phyloP scores from a whole-genome alignment of 2,797 vertebrate genomes.

The Cossypha heuglini region DNA sequence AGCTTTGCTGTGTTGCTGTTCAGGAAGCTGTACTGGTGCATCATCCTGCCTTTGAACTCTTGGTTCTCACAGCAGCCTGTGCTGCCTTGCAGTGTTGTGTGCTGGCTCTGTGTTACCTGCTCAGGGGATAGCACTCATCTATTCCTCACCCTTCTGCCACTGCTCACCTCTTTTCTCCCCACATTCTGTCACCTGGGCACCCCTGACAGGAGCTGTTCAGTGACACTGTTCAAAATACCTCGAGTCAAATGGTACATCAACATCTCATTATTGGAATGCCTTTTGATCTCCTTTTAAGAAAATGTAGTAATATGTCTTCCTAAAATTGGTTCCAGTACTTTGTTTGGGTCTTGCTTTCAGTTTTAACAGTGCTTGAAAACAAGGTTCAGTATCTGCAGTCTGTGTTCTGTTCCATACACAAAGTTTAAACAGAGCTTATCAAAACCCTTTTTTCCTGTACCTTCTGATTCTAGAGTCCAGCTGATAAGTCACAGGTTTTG shows the following conservation, averaged over 20 bases:
- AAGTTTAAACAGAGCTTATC: not conserved
- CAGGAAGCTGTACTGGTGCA: not conserved
- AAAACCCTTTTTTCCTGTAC: not conserved
- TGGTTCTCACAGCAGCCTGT: not conserved
- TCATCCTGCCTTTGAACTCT: not conserved
- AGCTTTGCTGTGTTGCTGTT: not conserved
- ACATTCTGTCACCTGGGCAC: not conserved
- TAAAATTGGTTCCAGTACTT: not conserved
- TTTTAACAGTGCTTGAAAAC: not conserved
- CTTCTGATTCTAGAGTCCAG: not conserved
- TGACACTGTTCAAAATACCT: not conserved
- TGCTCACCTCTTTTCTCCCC: not conserved
- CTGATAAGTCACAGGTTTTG: not conserved
- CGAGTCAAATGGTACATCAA: not conserved
- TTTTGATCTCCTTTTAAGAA: not conserved
- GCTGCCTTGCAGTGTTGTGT: not conserved
- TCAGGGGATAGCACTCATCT: accelerated
- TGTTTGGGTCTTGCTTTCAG: not conserved
- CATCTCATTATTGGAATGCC: not conserved
- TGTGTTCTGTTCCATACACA: not conserved
- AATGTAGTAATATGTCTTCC: not conserved
- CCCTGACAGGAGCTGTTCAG: not conserved
- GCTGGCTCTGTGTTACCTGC: not conserved
- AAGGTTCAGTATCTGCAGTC: not conserved
- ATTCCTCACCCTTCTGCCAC: not conserved